A percentile compares a stretch with the other conserved stretches of the same genome.
These are phyloP conservation scores for Polydrusus pterygomalis DNA, from an alignment of 2,888 invertebrate genomes.

Conservation along the genomic window DNA sequence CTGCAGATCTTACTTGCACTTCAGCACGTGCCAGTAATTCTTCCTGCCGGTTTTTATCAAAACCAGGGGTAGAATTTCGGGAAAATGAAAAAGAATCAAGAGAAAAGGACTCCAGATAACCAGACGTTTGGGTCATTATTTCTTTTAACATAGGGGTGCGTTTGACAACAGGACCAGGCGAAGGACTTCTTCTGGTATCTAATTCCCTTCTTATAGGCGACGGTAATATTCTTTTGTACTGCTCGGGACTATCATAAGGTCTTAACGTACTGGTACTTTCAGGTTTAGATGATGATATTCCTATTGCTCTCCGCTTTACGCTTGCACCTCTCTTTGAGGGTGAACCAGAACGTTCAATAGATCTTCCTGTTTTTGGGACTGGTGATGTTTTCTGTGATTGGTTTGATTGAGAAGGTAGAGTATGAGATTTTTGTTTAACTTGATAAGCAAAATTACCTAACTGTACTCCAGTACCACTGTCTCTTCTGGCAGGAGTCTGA, in stretches of 20 bases:
- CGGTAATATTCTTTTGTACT: conserved; percentile 57
- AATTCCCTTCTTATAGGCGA: conserved; percentile 55
- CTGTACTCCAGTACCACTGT: conserved; percentile 33
- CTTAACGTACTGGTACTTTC: conserved; percentile 58
- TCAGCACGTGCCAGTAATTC: conserved; percentile 79
- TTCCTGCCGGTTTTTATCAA: conserved; percentile 70
- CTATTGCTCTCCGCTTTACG: conserved; percentile 50
- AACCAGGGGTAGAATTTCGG: conserved; percentile 53
- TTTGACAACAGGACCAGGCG: conserved; percentile 60
- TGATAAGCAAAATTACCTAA: conserved; percentile 36
- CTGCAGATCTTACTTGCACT: conserved; percentile 79
- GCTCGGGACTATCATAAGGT: conserved; percentile 29
- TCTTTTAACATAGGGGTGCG: conserved; percentile 66
- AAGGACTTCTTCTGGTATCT: conserved; percentile 56
- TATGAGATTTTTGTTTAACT: background rate
- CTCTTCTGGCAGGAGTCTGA: conserved; percentile 12
- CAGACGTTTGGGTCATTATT: conserved; percentile 70
- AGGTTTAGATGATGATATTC: conserved; percentile 57
- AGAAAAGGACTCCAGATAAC: conserved; percentile 67
- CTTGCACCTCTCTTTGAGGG: conserved; percentile 55
- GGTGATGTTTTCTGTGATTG: conserved; percentile 18
- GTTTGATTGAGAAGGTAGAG: background rate
- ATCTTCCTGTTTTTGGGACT: conserved; percentile 41
- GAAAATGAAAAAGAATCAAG: conserved; percentile 47
- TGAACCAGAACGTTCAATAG: conserved; percentile 55